These are phyloP conservation scores for Notolepis coatsorum DNA, from an alignment of 2,797 vertebrate genomes.

Conservation along the genomic window DNA sequence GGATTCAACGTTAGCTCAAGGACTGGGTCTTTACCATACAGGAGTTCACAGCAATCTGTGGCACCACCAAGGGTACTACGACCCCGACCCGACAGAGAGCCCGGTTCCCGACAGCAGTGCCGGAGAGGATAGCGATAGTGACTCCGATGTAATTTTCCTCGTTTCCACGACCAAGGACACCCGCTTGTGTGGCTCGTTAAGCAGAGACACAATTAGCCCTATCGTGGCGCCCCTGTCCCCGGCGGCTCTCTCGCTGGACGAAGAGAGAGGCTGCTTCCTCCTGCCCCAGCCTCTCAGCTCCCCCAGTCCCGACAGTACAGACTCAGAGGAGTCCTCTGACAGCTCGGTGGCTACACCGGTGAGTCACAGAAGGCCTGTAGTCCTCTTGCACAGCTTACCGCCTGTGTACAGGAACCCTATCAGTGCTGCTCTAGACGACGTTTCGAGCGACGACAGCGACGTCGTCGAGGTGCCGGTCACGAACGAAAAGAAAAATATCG, in stretches of 20 bases:
- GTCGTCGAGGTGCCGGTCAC: slow-evolving; percentile 70
- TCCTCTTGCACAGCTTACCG: too few relatives aligned
- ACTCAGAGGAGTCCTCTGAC: slow-evolving; percentile 69
- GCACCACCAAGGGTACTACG: slow-evolving; percentile 69
- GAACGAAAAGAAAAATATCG: slow-evolving; percentile 19
- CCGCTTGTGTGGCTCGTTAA: slow-evolving; percentile 61
- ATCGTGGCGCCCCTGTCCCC: slow-evolving; percentile 63
- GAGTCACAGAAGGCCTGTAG: slow-evolving; percentile 64
- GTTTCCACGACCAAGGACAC: slow-evolving; percentile 71
- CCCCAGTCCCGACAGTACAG: slow-evolving; percentile 64
- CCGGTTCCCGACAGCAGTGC: slow-evolving; percentile 58
- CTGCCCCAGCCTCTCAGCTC: slow-evolving; percentile 69
- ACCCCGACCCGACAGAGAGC: slow-evolving; percentile 30
- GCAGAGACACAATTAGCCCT: slow-evolving; percentile 56
- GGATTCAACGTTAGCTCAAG: slow-evolving; percentile 38
- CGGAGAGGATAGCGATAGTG: slow-evolving; percentile 69
- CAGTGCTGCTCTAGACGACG: slow-evolving; percentile 42
- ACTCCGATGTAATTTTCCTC: slow-evolving; percentile 73
- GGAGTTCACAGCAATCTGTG: slow-evolving; percentile 59
- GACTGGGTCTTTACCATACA: slow-evolving; percentile 61
- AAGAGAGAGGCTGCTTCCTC: slow-evolving; percentile 55
- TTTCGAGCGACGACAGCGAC: slow-evolving; percentile 80
- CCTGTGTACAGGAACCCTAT: slow-evolving; percentile 36
- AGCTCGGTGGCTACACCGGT: slow-evolving; percentile 66
- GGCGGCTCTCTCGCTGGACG: slow-evolving; percentile 54